Evolutionary conservation across 2,888 invertebrate genomes (phyloP).

Genomic region (Patella ulyssiponensis): DNA sequence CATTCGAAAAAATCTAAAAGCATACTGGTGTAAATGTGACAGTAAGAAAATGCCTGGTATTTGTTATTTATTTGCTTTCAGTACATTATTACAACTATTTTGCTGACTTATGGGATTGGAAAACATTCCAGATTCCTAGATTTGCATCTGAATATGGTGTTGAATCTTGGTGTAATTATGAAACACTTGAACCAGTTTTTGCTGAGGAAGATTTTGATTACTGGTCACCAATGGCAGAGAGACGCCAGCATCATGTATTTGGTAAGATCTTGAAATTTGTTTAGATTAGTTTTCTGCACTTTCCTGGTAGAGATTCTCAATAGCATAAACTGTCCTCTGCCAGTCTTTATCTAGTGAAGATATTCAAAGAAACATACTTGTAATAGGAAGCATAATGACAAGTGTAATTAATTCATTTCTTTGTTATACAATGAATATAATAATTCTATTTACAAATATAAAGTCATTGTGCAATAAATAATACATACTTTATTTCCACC

Average conservation of each 20-base stretch:
- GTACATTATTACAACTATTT: slow-evolving; percentile 90
- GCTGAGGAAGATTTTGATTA: slow-evolving; percentile 68
- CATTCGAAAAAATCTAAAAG: no score
- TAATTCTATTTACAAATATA: no score
- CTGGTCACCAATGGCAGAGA: slow-evolving; percentile 78
- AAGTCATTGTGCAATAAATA: no score
- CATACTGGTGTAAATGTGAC: background rate
- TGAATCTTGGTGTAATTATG: slow-evolving; percentile 87
- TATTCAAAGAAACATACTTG: no score
- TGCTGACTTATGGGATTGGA: slow-evolving; percentile 85
- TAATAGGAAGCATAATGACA: no score
- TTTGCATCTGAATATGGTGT: slow-evolving; percentile 97
- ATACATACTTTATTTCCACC: background rate
- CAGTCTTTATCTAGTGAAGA: no score
- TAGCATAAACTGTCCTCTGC: no score
- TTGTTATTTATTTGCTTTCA: slow-evolving; percentile 47
- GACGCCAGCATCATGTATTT: slow-evolving; percentile 90
- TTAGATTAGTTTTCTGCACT: no score
- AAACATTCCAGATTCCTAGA: slow-evolving; percentile 84
- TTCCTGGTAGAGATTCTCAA: no score
- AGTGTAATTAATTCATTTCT: no score
- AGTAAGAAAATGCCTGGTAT: background rate
- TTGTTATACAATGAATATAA: no score
- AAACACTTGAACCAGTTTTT: slow-evolving; percentile 76
- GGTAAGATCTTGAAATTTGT: slow-evolving; percentile 76